phyloP scores from a whole-genome alignment of 2,888 invertebrate genomes.

The Nomada lathburiana region DNA sequence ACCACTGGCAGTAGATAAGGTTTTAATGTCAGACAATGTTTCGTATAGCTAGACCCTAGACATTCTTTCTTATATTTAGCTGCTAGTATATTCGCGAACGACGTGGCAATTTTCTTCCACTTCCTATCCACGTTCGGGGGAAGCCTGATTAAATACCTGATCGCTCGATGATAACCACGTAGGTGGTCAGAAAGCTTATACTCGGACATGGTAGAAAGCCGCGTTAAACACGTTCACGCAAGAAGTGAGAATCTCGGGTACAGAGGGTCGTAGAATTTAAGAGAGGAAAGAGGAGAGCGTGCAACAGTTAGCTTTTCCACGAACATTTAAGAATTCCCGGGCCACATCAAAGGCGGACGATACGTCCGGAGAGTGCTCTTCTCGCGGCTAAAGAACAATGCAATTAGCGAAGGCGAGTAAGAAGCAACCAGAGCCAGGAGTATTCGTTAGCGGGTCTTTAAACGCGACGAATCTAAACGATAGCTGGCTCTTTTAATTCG shows the following conservation, averaged over 20 bases:
- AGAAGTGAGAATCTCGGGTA: neutral
- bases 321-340: slow-evolving; percentile 44
- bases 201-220: too few relatives aligned
- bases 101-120: neutral
- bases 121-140: neutral
- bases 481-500: slow-evolving; percentile 22
- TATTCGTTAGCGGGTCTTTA: slow-evolving; percentile 3
- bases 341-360: slow-evolving; percentile 35
- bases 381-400: slow-evolving; percentile 41
- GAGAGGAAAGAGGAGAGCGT: slow-evolving; percentile 16
- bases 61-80: neutral
- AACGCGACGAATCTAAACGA: slow-evolving; percentile 13
- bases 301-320: slow-evolving; percentile 46
- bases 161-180: neutral
- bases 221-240: neutral
- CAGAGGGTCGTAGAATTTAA: neutral
- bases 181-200: neutral
- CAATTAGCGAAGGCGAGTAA: slow-evolving; percentile 29
- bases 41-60: neutral
- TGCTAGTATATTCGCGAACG: neutral
- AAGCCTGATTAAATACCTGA: neutral
- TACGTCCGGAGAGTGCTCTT: slow-evolving; percentile 23
- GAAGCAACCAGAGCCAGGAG: neutral
- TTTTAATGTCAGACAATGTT: slow-evolving; percentile 45
- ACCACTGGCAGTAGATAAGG: slow-evolving; percentile 49